Evolutionary conservation across 2,888 invertebrate genomes (phyloP), one percentile per base, ranked within the genome.

Genomic region (Dolichomitus sp.): DNA sequence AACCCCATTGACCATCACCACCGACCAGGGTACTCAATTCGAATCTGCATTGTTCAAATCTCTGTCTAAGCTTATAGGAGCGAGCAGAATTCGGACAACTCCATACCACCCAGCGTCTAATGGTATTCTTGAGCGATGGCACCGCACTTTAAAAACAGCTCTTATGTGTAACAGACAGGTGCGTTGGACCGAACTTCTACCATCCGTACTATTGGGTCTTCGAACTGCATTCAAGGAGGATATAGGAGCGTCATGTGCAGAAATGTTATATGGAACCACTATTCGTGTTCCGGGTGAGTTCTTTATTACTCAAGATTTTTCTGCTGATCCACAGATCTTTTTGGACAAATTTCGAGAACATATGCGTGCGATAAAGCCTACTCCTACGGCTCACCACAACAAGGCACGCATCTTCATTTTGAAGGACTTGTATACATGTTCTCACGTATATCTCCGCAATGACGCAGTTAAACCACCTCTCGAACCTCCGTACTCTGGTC

Each of bases 111-210:
- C n/a, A n/a, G n/a, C 88, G 59, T 85, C 91, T 2, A 94, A 94
- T 72, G 94, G 93, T 0, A 85, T 93, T 66, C 88, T 94, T 4
- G 93, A 94, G 83, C 85, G 93, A 6, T 90, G 92, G 74, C 94
- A 94, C 83, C 86, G 94, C 1, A 89, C 90, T 9, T 80, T 94
- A 72, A 94, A 93, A 85, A 88, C 93, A 1, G 92, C 94, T 0
- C 72, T 93, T 17, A 89, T 81, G 81, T 88, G 89, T 75, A 86
- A 89, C 42, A 66, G 81, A 4, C 73, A 70, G 1, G 78, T 81
- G 7, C 33, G 9, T 1, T 93, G 92, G 91, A 50, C 84, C 2
- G 83, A 85, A 6, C 75, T 81, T 4, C 86, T 94, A 19, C 92
- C 92, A 0, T 78, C 86, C 4, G 88, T 93, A 4, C 80, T 93